phyloP scores from a whole-genome alignment of 2,113 vertebrate species.

The Recurvirostra avosetta region DNA sequence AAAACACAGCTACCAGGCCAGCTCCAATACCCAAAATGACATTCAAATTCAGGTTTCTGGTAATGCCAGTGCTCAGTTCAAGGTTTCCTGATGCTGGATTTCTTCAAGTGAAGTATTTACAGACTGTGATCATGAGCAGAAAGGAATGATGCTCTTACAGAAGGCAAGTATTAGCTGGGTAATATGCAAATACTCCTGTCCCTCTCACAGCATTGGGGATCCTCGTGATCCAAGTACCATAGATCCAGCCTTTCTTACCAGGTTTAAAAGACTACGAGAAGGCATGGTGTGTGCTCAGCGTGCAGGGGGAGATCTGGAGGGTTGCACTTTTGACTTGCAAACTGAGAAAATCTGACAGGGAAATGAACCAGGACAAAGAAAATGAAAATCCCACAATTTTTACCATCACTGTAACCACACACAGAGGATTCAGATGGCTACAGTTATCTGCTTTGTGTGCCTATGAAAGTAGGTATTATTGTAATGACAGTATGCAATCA shows the following conservation, averaged over 20 bases:
- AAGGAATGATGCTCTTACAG: background rate
- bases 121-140: background rate
- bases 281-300: background rate
- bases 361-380: background rate
- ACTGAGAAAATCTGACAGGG: background rate
- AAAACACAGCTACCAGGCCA: background rate
- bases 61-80: background rate
- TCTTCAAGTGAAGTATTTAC: background rate
- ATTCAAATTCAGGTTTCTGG: background rate
- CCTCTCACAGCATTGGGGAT: background rate
- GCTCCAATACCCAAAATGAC: background rate
- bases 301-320: background rate
- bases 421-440: background rate
- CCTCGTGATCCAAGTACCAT: background rate
- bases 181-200: background rate
- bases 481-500: background rate
- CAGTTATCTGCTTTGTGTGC: background rate
- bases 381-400: background rate
- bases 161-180: background rate
- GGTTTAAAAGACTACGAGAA: background rate
- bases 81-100: background rate
- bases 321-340: background rate
- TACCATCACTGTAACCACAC: background rate
- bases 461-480: background rate
- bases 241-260: background rate